Base-by-base conservation (phyloP, 2,888 invertebrate species). In the Thecophora atra region DNA sequence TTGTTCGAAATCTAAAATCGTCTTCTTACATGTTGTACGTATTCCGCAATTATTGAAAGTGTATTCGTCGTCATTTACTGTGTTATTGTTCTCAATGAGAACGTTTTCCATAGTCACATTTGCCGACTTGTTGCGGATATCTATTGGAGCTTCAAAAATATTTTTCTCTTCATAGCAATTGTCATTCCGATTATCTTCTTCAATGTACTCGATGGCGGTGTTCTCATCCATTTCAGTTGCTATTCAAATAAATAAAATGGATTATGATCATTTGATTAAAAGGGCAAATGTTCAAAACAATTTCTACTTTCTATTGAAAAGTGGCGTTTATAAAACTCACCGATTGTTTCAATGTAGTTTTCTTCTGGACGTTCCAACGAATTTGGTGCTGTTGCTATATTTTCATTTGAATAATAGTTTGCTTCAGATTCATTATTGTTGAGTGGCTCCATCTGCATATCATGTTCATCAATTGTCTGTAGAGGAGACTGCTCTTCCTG, bases 151-250 rank as follows among this genome's bases (percentile, higher is more conserved):
- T 68, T 56, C 17, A 11, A 44, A 47, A 24, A 8, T 47, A 13
- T 3, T 19, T 0, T n/a, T 24, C 15, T 68, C 62, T 13, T 65
- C 58, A 37, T 60, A 66, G n/a, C 17, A 42, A 19, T 44, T 17
- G 24, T 56, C 73, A 24, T 54, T 24, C 21, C 76, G 76, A 51
- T 76, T 75, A 28, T 80, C 80, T 30, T 82, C 81, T 74, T 82
- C 82, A 7, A 81, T 79, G 73, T 81, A 82, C 74, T 82, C 82
- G 28, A 82, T 81, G 60, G 82, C 79, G 51, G 80, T 80, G 72
- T 81, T 80, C 65, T 82, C 82, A 71, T 81, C 81, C 71, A 81
- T 77, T 58, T 82, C 82, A 54, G 81, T 77, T 52, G 44, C 56
- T 56, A 11, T 47, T 47, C 17, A 28, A 47, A 51, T 52, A 54